These are phyloP conservation scores for Scrobipalpa atriplicella DNA, from an alignment of 2,888 invertebrate genomes.

Conservation along the genomic window DNA sequence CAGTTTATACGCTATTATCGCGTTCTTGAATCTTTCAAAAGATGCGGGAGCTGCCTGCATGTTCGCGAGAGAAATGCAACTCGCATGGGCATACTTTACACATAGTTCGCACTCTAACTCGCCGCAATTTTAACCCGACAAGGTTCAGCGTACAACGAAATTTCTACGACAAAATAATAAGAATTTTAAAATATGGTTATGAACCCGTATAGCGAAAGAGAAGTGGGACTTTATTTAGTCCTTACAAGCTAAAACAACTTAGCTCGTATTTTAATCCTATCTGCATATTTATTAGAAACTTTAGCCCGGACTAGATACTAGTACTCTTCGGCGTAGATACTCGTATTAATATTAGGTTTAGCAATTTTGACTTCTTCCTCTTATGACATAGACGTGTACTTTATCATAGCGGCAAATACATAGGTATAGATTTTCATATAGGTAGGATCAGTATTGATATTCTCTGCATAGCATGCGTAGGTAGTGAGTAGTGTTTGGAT, in stretches of 20 bases:
- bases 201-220: conserved; percentile 13
- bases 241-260: conserved; percentile 52
- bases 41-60: conserved; percentile 34
- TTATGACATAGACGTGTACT: conserved; percentile 42
- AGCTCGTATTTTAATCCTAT: conserved; percentile 61
- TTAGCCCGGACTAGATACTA: conserved; percentile 50
- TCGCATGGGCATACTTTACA: conserved; percentile 59
- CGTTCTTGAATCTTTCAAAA: conserved; percentile 29
- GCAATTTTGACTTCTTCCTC: conserved; percentile 53
- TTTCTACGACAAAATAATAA: conserved; percentile 35
- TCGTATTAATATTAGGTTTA: conserved; percentile 52
- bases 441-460: conserved; percentile 52
- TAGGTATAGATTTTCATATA: conserved; percentile 44
- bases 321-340: conserved; percentile 50
- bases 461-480: conserved; percentile 58
- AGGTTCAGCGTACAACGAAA: conserved; percentile 41
- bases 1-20: conserved; percentile 36
- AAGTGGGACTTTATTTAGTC: conserved; percentile 18
- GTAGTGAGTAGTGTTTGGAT: conserved; percentile 65
- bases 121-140: conserved; percentile 48
- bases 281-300: conserved; percentile 67
- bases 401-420: conserved; percentile 55
- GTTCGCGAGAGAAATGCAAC: conserved; percentile 44
- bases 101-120: conserved; percentile 54
- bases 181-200: conserved; percentile 34